These are phyloP conservation scores for Dicaeum eximium DNA, from an alignment of 2,113 vertebrate genomes.

Conservation along the genomic window DNA sequence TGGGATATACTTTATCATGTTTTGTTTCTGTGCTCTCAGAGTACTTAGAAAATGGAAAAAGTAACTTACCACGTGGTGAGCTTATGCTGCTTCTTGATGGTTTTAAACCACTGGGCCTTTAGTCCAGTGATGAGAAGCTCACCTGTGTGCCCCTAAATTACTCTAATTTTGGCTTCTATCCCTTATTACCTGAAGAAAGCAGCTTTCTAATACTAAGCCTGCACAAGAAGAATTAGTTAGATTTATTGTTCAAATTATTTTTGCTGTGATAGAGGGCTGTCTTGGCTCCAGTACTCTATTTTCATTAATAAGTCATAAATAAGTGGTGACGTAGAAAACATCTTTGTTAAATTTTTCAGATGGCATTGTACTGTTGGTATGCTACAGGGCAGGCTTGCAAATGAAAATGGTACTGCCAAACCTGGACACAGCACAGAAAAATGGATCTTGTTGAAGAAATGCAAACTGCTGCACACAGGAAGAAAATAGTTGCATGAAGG, in stretches of 20 bases:
- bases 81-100: neutral
- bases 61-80: neutral
- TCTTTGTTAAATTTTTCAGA: neutral
- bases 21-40: conserved; percentile 11
- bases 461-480: neutral
- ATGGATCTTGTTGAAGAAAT: neutral
- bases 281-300: neutral
- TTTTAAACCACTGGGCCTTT: neutral
- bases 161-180: neutral
- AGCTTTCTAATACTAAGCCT: neutral
- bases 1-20: conserved; percentile 32
- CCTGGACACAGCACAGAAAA: neutral
- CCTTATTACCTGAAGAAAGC: neutral
- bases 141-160: neutral
- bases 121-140: neutral
- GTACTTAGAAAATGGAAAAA: neutral
- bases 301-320: neutral
- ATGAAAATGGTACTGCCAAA: neutral
- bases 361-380: neutral
- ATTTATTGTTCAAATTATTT: neutral
- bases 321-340: neutral
- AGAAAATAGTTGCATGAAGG: neutral
- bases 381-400: neutral
- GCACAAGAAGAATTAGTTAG: neutral
- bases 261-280: neutral